These are phyloP conservation scores for Sebastes baramenuke DNA, from an alignment of 2,797 vertebrate species.

Conservation along the genomic window DNA sequence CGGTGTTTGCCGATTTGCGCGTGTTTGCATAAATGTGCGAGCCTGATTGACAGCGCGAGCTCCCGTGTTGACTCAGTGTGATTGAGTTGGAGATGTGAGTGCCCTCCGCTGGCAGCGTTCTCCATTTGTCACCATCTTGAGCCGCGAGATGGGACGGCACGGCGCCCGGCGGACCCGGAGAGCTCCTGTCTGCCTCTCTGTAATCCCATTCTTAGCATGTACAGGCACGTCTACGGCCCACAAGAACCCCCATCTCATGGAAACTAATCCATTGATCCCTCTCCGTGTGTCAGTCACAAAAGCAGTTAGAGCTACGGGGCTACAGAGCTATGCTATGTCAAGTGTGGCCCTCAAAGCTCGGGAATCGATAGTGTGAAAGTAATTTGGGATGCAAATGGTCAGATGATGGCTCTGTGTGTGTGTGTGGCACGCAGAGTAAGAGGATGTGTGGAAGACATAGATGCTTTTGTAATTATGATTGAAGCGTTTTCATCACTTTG, in stretches of 20 bases:
- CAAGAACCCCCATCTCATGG: conserved; percentile 73
- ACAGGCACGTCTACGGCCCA: conserved; percentile 74
- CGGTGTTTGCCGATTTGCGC: conserved; percentile 34
- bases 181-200: conserved; percentile 59
- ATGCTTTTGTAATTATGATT: conserved; percentile 3
- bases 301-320: conserved; percentile 72
- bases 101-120: conserved; percentile 56
- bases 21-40: conserved; percentile 52
- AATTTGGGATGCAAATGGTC: conserved; percentile 67
- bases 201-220: conserved; percentile 86
- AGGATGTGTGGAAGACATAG: neutral
- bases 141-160: conserved; percentile 46
- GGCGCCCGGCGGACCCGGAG: conserved; percentile 46
- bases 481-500: neutral
- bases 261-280: conserved; percentile 85
- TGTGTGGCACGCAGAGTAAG: neutral
- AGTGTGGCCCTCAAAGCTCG: conserved; percentile 69
- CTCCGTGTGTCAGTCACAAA: conserved; percentile 72
- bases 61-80: conserved; percentile 77
- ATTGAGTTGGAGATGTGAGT: conserved; percentile 75
- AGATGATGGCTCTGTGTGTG: conserved; percentile 11
- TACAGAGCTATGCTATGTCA: conserved; percentile 72
- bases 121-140: conserved; percentile 72
- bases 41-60: conserved; percentile 45
- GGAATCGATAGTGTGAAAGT: conserved; percentile 67